Percentiles rank a stretch among this genome's conserved stretches.
Conservation (phyloP, 2,888 invertebrate species). For the Aplocera efformata region DNA sequence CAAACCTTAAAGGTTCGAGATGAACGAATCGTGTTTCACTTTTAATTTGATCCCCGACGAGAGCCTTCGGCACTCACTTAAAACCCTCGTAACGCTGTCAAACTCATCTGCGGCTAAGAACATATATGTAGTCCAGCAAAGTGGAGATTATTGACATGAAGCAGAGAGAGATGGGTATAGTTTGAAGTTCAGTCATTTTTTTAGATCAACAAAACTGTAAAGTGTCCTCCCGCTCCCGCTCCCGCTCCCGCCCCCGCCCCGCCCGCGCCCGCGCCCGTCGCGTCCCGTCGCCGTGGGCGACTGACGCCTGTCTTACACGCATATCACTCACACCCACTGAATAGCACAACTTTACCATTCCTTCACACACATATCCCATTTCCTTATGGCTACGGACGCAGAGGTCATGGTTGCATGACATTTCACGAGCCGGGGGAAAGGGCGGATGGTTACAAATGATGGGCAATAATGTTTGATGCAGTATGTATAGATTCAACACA, state of each 20-base stretch:
- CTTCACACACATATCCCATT: conserved; percentile 2
- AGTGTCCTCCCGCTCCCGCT: too few relatives aligned
- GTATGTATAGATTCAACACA: conserved; percentile 16
- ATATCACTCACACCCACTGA: conserved; percentile 43
- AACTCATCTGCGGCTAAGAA: too few relatives aligned
- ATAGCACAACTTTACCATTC: conserved; percentile 20
- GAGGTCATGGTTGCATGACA: conserved; percentile 10
- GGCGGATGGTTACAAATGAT: conserved; percentile 15
- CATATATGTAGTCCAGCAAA: too few relatives aligned
- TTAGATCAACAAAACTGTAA: too few relatives aligned
- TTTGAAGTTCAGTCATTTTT: too few relatives aligned
- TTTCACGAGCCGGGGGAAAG: neutral
- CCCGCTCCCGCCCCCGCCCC: conserved; percentile 4
- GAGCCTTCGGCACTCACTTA: too few relatives aligned
- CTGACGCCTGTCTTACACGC: conserved; percentile 37
- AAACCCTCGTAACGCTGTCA: too few relatives aligned
- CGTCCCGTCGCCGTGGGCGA: conserved; percentile 31
- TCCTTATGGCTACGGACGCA: conserved; percentile 5
- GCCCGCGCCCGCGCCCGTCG: conserved; percentile 11
- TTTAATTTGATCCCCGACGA: too few relatives aligned
- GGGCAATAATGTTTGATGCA: conserved; percentile 20
- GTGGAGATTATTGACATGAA: too few relatives aligned
- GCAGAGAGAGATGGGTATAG: too few relatives aligned
- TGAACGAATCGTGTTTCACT: too few relatives aligned
- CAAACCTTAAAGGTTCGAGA: too few relatives aligned